These are phyloP conservation scores for Tupaia chinensis DNA, from an alignment of 2,113 vertebrate species.

Conservation along the genomic window DNA sequence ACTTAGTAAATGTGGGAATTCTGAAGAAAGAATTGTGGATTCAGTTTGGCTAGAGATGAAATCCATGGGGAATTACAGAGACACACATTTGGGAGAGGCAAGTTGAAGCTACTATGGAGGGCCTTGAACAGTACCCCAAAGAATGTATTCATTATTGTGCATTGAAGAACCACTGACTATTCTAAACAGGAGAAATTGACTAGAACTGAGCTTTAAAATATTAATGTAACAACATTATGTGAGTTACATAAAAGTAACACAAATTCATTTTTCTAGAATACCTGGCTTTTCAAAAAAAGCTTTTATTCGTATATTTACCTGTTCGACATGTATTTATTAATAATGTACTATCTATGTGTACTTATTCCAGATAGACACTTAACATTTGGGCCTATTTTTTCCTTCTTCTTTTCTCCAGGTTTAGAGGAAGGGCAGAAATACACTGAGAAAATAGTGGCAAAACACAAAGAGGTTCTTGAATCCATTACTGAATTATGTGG, in stretches of 20 bases:
- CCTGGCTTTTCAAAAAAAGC: neutral
- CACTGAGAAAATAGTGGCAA: slow-evolving; percentile 90
- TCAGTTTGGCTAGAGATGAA: neutral
- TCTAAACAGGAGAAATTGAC: neutral
- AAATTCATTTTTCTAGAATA: slow-evolving; percentile 19
- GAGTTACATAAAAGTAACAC: neutral
- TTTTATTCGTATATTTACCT: slow-evolving; percentile 4
- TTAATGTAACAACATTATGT: neutral
- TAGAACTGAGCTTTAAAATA: slow-evolving; percentile 10
- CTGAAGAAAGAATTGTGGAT: neutral
- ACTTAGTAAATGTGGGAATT: neutral
- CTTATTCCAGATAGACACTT: neutral
- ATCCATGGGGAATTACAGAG: neutral
- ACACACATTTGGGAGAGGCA: neutral
- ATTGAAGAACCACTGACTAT: neutral
- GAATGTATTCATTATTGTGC: neutral
- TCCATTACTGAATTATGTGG: slow-evolving; percentile 91
- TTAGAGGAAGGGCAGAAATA: slow-evolving; percentile 92
- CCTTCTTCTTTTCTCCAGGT: slow-evolving; percentile 84
- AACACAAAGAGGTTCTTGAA: slow-evolving; percentile 91
- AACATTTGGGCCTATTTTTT: neutral
- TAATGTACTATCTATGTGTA: neutral
- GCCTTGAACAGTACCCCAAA: neutral
- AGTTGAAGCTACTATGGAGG: neutral
- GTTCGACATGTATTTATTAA: neutral